Evolutionary conservation across 2,888 invertebrate species (phyloP).

Genomic region (Allolobophora icterica): DNA sequence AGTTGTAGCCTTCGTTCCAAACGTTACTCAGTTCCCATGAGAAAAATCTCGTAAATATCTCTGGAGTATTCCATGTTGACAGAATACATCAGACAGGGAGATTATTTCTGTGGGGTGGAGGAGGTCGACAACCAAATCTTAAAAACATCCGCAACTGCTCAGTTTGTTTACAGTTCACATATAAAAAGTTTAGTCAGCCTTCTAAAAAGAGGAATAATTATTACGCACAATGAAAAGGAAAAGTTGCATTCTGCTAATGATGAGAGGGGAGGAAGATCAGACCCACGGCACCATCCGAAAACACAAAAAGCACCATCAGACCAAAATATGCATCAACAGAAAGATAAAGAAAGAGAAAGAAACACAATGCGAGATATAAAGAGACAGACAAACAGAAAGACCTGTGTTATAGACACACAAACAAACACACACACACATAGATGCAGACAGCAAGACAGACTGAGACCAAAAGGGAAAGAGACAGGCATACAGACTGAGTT

Average conservation of each 20-base stretch:
- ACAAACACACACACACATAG: neutral
- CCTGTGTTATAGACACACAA: neutral
- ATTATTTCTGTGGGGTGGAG: neutral
- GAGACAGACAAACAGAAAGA: neutral
- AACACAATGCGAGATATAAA: constrained; percentile 22
- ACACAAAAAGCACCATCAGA: neutral
- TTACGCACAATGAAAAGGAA: neutral
- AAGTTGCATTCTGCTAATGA: neutral
- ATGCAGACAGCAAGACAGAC: neutral
- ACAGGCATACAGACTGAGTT: neutral
- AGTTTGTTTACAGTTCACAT: neutral
- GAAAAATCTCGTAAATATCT: neutral
- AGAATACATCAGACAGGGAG: no score
- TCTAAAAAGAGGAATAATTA: neutral
- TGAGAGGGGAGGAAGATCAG: neutral
- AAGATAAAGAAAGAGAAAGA: neutral
- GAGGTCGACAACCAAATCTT: neutral
- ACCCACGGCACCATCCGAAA: neutral
- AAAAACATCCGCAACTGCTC: neutral
- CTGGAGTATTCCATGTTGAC: neutral
- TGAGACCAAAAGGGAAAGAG: neutral
- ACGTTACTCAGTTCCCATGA: neutral
- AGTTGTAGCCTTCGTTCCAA: neutral
- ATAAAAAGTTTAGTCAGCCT: neutral
- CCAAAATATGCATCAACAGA: neutral